Evolutionary conservation across 2,888 invertebrate genomes (phyloP).

Genomic region (Cremastobaeus sp.): DNA sequence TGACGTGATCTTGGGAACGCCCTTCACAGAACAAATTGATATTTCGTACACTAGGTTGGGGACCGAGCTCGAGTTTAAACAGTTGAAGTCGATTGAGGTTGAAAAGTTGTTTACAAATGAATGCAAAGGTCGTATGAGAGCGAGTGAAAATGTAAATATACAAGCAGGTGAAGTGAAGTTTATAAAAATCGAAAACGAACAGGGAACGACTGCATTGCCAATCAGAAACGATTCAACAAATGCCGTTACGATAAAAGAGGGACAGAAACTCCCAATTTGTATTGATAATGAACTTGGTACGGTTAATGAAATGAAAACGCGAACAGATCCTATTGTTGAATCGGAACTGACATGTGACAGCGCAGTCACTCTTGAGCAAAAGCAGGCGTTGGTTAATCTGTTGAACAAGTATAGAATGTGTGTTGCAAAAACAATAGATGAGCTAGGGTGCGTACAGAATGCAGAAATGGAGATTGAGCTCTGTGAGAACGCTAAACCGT

Average conservation of each 20-base stretch:
- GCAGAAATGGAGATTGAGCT: slow-evolving; percentile 46
- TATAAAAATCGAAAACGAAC: too few relatives aligned
- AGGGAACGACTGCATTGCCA: too few relatives aligned
- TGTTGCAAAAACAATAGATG: slow-evolving; percentile 6
- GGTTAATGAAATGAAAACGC: too few relatives aligned
- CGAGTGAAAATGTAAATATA: too few relatives aligned
- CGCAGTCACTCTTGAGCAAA: neutral
- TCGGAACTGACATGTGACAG: slow-evolving; percentile 9
- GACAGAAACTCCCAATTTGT: too few relatives aligned
- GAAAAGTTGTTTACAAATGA: too few relatives aligned
- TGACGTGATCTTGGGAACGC: neutral
- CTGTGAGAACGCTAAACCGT: slow-evolving; percentile 1
- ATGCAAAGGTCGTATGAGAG: too few relatives aligned
- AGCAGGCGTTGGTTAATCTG: neutral
- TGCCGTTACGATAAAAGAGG: too few relatives aligned
- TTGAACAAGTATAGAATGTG: slow-evolving; percentile 29
- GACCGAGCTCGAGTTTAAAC: neutral
- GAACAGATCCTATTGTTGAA: slow-evolving; percentile 4
- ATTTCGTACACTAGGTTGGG: neutral
- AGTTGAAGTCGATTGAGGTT: too few relatives aligned
- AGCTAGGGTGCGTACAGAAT: slow-evolving; percentile 27
- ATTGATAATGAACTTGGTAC: too few relatives aligned
- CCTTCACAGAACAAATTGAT: neutral
- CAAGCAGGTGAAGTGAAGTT: too few relatives aligned
- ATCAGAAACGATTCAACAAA: too few relatives aligned